Percentiles rank a stretch among this genome's conserved stretches.
These are phyloP conservation scores for Noturus placidus DNA, from an alignment of 2,113 vertebrate genomes.

Conservation along the genomic window DNA sequence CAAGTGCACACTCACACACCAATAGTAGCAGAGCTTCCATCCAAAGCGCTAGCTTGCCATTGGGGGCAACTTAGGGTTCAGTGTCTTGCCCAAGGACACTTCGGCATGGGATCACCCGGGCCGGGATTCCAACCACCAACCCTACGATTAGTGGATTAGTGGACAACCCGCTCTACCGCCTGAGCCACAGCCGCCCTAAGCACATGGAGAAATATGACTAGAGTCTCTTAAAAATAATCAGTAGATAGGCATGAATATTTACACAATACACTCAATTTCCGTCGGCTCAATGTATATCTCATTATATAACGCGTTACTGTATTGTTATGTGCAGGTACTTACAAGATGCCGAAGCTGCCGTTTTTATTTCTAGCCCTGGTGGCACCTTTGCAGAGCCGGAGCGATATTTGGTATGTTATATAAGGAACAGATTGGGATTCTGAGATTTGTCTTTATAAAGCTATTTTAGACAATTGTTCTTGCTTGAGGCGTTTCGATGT, in stretches of 20 bases:
- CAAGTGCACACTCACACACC: no score
- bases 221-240: neutral
- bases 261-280: neutral
- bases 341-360: neutral
- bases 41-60: no score
- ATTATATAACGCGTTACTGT: neutral
- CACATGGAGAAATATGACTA: neutral
- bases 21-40: no score
- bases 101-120: no score
- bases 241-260: neutral
- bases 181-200: no score
- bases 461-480: slow-evolving; percentile 2
- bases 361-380: neutral
- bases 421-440: neutral
- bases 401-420: neutral
- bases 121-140: no score
- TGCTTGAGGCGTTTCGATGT: neutral
- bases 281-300: neutral
- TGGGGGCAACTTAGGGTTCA: no score
- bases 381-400: neutral
- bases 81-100: no score
- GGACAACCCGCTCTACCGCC: no score
- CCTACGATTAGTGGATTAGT: no score
- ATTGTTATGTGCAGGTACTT: no score
- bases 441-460: neutral